These are phyloP conservation scores for Bolinopsis microptera DNA, from an alignment of 37 sponge, comb jelly and placozoan genomes.

Conservation along the genomic window DNA sequence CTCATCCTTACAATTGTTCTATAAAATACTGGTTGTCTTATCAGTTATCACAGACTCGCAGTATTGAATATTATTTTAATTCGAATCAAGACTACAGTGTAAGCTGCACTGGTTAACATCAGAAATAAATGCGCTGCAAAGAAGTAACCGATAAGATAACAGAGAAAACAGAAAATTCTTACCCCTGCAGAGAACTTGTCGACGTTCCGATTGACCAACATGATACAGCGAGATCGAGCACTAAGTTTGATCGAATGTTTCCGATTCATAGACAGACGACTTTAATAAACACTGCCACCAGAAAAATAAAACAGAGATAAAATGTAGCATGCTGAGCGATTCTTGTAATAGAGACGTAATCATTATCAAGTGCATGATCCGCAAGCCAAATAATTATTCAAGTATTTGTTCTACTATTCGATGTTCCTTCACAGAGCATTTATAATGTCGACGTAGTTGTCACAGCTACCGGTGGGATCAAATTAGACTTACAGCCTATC, in stretches of 20 bases:
- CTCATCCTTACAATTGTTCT: too few species aligned
- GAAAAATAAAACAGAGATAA: neutral
- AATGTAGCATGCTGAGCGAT: neutral
- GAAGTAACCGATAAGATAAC: too few species aligned
- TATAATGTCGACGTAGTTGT: neutral
- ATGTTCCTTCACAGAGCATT: neutral
- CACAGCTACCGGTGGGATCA: neutral
- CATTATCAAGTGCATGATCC: neutral
- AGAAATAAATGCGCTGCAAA: too few species aligned
- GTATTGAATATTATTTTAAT: too few species aligned
- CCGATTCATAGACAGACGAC: slow-evolving; percentile 3
- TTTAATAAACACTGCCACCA: neutral
- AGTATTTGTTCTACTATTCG: neutral
- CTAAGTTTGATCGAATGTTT: slow-evolving; percentile 47
- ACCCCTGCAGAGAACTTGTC: neutral
- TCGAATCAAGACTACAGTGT: too few species aligned
- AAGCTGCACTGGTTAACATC: too few species aligned
- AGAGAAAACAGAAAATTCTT: too few species aligned
- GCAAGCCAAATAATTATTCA: neutral
- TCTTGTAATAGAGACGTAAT: neutral
- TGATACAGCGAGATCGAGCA: slow-evolving; percentile 33
- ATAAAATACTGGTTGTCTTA: too few species aligned
- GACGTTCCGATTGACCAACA: slow-evolving; percentile 54
- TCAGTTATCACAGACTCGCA: too few species aligned
- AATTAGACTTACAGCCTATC: neutral